Evolutionary conservation across 2,888 invertebrate genomes (phyloP).

Genomic region (Athripsodes cinereus): DNA sequence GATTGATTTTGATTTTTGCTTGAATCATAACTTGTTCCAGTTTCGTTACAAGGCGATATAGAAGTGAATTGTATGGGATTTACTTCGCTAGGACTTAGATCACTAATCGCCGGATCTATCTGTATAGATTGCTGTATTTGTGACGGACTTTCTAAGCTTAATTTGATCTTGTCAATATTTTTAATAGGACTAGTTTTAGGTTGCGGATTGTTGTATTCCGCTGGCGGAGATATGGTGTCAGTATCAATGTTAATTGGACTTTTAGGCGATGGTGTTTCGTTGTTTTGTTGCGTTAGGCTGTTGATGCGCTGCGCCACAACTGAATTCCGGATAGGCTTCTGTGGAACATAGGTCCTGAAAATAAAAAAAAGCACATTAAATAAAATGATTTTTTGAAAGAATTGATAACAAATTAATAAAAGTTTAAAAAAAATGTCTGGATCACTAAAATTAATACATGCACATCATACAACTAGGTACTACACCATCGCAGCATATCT

Average conservation of each 20-base stretch:
- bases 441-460: no score
- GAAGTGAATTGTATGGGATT: constrained; percentile 41
- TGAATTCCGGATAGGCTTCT: constrained; percentile 62
- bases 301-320: constrained; percentile 59
- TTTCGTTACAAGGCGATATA: constrained; percentile 34
- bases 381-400: no score
- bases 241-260: constrained; percentile 26
- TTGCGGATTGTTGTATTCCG: constrained; percentile 6
- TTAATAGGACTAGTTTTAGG: constrained; percentile 35
- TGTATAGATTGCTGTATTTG: constrained; percentile 49
- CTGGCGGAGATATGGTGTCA: constrained; percentile 14
- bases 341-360: constrained; percentile 40
- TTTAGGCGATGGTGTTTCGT: constrained; percentile 27
- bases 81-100: constrained; percentile 43
- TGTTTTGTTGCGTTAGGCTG: constrained; percentile 39
- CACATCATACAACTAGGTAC: no score
- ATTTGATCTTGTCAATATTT: constrained; percentile 47
- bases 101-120: constrained; percentile 39
- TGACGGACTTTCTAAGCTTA: constrained; percentile 46
- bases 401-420: no score
- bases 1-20: constrained; percentile 25
- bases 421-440: no score
- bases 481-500: no score
- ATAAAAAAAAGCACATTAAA: neutral
- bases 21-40: neutral